phyloP scores from a whole-genome alignment of 2,888 invertebrate species.

The Aradus depressus region DNA sequence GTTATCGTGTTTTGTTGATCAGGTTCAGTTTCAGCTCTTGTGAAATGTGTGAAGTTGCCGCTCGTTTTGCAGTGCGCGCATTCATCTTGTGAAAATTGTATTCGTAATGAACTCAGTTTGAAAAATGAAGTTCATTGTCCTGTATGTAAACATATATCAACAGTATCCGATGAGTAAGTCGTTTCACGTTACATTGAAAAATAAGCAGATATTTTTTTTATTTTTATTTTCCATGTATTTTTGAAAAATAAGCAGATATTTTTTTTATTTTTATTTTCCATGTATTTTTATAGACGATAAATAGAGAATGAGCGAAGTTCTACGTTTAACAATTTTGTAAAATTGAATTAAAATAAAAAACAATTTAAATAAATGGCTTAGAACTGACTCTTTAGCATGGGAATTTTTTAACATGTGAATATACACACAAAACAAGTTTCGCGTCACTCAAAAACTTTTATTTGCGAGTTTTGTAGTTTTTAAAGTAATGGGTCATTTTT shows the following conservation, averaged over 20 bases:
- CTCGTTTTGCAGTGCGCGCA: slow-evolving; percentile 56
- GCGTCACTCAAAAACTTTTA: no score
- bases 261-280: neutral
- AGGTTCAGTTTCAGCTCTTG: neutral
- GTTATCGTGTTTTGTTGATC: neutral
- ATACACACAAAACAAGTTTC: no score
- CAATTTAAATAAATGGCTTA: no score
- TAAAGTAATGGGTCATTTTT: neutral
- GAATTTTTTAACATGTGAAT: no score
- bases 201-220: neutral
- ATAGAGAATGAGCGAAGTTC: no score
- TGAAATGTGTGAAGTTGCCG: slow-evolving; percentile 37
- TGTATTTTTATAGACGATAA: no score
- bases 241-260: neutral
- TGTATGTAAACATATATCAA: slow-evolving; percentile 39
- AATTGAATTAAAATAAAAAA: no score
- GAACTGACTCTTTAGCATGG: no score
- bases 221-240: neutral
- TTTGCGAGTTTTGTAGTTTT: no score
- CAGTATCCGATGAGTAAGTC: slow-evolving; percentile 29
- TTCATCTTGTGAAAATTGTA: slow-evolving; percentile 53
- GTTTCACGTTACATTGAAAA: neutral
- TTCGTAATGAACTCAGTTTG: slow-evolving; percentile 37
- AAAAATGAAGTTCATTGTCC: slow-evolving; percentile 38
- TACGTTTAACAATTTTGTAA: no score